Conservation (phyloP, 1,140 invertebrate genomes). For the Scaptomyza hsui region DNA sequence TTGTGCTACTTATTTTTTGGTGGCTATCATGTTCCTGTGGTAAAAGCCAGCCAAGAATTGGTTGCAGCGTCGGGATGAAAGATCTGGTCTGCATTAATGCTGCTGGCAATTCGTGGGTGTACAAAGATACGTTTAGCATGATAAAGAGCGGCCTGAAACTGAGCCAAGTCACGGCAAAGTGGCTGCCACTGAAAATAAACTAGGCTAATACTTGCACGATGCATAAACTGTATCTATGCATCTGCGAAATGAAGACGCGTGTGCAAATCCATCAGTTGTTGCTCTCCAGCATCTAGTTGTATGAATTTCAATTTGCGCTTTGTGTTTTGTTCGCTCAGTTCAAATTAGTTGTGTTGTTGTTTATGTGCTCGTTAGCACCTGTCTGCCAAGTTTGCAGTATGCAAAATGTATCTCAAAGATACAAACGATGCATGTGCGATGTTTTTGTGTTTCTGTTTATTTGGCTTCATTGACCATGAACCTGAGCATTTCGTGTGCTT, state of each 20-base stretch:
- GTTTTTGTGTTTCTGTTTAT: conserved; percentile 50
- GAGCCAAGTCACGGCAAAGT: conserved; percentile 52
- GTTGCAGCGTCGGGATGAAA: conserved; percentile 27
- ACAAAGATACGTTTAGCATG: conserved; percentile 56
- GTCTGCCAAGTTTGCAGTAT: conserved; percentile 7
- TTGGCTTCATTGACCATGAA: conserved; percentile 65
- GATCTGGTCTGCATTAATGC: conserved; percentile 64
- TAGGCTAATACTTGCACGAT: conserved; percentile 55
- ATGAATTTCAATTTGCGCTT: conserved; percentile 1
- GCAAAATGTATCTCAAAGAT: conserved; percentile 22
- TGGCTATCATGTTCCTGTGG: conserved; percentile 36
- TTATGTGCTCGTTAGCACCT: conserved; percentile 30
- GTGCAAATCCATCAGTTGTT: conserved; percentile 61
- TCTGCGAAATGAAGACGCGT: conserved; percentile 21
- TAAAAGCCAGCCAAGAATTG: neutral
- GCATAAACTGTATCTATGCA: conserved; percentile 34
- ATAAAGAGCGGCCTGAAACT: conserved; percentile 57
- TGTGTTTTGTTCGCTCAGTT: neutral
- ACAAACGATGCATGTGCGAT: conserved; percentile 17
- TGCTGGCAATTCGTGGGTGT: conserved; percentile 72
- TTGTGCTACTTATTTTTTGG: conserved; percentile 38
- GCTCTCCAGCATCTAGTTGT: conserved; percentile 4
- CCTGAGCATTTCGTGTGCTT: conserved; percentile 38
- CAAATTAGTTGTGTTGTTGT: conserved; percentile 16
- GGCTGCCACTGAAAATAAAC: conserved; percentile 9